Evolutionary conservation across 2,113 vertebrate species (phyloP).

Genomic region (Coptodon rendalli): DNA sequence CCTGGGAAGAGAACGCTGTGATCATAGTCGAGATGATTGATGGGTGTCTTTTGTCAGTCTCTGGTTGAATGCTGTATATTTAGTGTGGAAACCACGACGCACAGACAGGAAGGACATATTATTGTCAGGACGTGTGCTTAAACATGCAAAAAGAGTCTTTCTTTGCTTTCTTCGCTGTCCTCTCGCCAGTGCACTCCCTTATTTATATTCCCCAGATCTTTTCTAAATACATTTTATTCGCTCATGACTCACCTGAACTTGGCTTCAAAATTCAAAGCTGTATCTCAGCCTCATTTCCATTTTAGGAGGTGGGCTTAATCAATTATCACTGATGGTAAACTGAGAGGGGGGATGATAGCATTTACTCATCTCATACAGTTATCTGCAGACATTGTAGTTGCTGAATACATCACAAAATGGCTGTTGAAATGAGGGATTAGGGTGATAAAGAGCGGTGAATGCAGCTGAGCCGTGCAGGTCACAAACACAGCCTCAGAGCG

Average conservation of each 20-base stretch:
- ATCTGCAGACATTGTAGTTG: slow-evolving; percentile 23
- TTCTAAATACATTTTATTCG: background rate
- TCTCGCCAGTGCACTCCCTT: background rate
- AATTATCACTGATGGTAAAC: slow-evolving; percentile 27
- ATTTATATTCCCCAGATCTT: background rate
- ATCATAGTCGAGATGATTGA: slow-evolving; percentile 26
- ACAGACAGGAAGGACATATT: background rate
- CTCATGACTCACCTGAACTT: background rate
- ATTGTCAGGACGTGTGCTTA: background rate
- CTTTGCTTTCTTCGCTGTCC: background rate
- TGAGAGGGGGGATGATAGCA: background rate
- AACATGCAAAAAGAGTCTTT: background rate
- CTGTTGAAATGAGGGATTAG: slow-evolving; percentile 57
- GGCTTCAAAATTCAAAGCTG: background rate
- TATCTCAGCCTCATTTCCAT: background rate
- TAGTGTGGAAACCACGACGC: background rate
- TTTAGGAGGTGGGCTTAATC: slow-evolving; percentile 18
- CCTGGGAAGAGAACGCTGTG: slow-evolving; percentile 42
- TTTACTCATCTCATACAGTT: slow-evolving; percentile 35
- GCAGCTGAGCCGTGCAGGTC: background rate
- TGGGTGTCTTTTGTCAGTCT: slow-evolving; percentile 6
- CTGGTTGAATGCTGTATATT: background rate
- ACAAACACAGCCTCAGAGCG: slow-evolving; percentile 5
- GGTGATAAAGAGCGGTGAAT: slow-evolving; percentile 27
- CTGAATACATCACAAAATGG: slow-evolving; percentile 36